A percentile compares a stretch with the other conserved stretches of the same genome.
phyloP scores from a whole-genome alignment of 2,797 vertebrate species.

The Xenops minutus region DNA sequence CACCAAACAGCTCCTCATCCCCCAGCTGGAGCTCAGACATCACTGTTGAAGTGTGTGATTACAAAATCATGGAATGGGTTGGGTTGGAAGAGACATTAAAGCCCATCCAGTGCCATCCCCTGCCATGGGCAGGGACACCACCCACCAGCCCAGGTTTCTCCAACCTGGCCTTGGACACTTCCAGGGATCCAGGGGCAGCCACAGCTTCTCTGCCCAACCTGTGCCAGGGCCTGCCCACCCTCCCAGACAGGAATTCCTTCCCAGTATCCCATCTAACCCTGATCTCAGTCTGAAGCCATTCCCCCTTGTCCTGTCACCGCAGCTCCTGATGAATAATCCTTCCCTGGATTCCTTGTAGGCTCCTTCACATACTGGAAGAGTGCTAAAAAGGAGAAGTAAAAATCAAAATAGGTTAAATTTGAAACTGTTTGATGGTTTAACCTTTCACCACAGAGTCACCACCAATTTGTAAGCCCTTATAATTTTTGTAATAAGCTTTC shows the following conservation, averaged over 20 bases:
- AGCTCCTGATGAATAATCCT: background rate
- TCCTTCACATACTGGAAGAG: background rate
- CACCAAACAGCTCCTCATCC: background rate
- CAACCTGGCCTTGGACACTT: fast-evolving
- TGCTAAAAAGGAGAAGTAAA: background rate
- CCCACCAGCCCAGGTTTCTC: fast-evolving
- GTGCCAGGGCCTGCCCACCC: fast-evolving
- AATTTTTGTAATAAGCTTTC: background rate
- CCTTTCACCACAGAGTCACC: background rate
- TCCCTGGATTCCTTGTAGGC: background rate
- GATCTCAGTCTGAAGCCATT: background rate
- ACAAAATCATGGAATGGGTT: background rate
- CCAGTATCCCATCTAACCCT: background rate
- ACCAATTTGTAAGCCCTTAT: background rate
- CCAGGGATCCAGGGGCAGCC: background rate
- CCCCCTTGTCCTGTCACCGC: background rate
- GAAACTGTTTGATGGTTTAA: background rate
- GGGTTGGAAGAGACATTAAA: background rate
- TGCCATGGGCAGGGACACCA: background rate
- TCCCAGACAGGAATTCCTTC: fast-evolving
- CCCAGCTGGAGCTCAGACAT: background rate
- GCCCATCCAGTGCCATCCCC: background rate
- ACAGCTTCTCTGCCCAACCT: background rate
- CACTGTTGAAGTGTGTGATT: background rate
- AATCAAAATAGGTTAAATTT: background rate